Percentiles rank a stretch among this genome's conserved stretches.
Conservation (phyloP, 2,113 vertebrate genomes). For the Thamnophis sirtalis region DNA sequence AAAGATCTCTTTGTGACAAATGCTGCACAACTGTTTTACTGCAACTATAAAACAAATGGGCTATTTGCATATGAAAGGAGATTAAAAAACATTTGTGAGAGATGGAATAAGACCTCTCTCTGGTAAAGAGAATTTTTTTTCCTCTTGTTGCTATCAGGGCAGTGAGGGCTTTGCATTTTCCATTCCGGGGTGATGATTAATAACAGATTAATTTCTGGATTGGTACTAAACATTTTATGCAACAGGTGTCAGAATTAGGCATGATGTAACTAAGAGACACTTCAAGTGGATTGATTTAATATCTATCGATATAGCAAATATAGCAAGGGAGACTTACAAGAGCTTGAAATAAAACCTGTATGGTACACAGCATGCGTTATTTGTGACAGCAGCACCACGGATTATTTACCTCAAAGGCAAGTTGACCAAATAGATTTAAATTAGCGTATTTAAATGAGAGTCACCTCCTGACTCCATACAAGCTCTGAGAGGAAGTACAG, state of each 20-base stretch:
- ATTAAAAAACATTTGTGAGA: conserved; percentile 33
- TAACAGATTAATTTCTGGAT: background rate
- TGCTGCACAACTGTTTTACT: conserved; percentile 49
- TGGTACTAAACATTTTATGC: background rate
- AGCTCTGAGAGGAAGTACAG: background rate
- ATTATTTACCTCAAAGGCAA: background rate
- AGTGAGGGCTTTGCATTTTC: background rate
- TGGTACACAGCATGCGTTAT: background rate
- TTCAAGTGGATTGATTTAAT: background rate
- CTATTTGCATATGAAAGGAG: conserved; percentile 52
- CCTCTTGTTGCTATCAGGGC: conserved; percentile 34
- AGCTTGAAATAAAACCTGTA: background rate
- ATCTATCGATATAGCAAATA: background rate
- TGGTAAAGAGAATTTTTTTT: conserved; percentile 8
- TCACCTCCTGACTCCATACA: background rate
- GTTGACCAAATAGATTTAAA: background rate
- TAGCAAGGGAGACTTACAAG: background rate
- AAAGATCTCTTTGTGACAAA: conserved; percentile 49
- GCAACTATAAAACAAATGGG: conserved; percentile 48
- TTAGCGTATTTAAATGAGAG: background rate
- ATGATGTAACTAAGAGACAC: background rate
- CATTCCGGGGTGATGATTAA: conserved; percentile 18
- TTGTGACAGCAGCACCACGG: too few relatives aligned
- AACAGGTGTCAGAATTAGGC: background rate
- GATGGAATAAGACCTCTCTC: conserved; percentile 40